Evolutionary conservation across 2,797 vertebrate genomes (phyloP), one percentile per base, ranked within the genome.

Genomic region (Arrhamphus sclerolepis): DNA sequence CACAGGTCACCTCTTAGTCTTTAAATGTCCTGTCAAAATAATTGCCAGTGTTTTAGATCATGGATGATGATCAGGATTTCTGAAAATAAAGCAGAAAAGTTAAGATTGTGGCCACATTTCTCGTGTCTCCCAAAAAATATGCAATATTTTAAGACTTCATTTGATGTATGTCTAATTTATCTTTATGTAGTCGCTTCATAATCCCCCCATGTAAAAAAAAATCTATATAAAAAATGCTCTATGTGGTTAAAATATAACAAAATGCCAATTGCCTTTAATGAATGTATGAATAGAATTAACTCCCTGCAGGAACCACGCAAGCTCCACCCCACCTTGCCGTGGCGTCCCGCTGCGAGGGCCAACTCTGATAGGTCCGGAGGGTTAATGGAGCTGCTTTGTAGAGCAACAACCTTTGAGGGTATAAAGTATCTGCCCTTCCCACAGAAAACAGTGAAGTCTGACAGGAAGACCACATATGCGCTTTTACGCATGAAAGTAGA

Each of bases 311-410:
- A 52, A 62, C 29, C 50, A 46, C 38, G 21, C 56, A 31, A 43
- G 19, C 68, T 78, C 70, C 69, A 71, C 65, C 57, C 54, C 71
- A 80, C 83, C 80, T 85, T 20, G 34, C 58, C 46, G 43, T 20
- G 72, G 74, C 81, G 59, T 84, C 90, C 90, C 40, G 86, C 51
- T 59, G 89, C 41, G 86, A 75, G 60, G 68, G 76, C 52, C 72
- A 26, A 48, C 75, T 90, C 90, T 91, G 89, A 93, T 94, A 92
- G 92, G 93, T 87, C 71, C 77, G 76, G 72, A 64, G 79, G 80
- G 76, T 81, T 82, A 85, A 88, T 86, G 86, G 87, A 84, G 62
- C 80, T 85, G 87, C 83, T 75, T 85, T 85, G 62, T 54, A 53
- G 75, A 75, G 55, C 66, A 75, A 68, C 75, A 56, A 65, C 52